Conservation (phyloP, 2,888 invertebrate species). For the Masnerella sp. region DNA sequence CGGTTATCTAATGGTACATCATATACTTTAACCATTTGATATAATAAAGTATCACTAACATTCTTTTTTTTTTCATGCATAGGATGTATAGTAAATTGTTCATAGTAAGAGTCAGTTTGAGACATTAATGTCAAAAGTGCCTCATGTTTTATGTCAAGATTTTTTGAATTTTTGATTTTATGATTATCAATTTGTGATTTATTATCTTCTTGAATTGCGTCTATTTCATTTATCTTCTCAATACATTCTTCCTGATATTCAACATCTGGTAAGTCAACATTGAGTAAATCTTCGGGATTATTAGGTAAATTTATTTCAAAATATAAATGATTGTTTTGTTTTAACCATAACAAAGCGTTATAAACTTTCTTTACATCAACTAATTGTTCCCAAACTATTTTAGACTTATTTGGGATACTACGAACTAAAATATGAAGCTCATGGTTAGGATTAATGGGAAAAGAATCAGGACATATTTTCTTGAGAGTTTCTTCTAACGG, state of each 20-base stretch:
- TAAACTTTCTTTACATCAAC: conserved; percentile 12
- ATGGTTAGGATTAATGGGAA: conserved; percentile 3
- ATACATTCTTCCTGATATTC: neutral
- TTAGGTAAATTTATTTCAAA: conserved; percentile 2
- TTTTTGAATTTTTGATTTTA: neutral
- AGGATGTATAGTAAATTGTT: conserved; percentile 3
- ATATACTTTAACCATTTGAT: conserved; percentile 11
- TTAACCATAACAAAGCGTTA: conserved; percentile 1
- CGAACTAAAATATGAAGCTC: conserved; percentile 7
- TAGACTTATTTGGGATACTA: conserved; percentile 7
- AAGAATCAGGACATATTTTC: neutral
- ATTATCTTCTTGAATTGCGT: neutral
- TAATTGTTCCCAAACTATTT: conserved; percentile 10
- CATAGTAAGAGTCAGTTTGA: conserved; percentile 8
- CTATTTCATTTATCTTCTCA: neutral
- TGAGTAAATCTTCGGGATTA: neutral
- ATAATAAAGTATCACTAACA: neutral
- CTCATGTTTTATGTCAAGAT: neutral
- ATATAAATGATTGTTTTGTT: conserved; percentile 4
- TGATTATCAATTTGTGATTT: neutral
- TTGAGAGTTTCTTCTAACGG: conserved; percentile 1
- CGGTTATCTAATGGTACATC: conserved; percentile 2
- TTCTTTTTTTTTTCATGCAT: conserved; percentile 4
- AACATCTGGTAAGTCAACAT: conserved; percentile 1
- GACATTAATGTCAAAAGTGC: conserved; percentile 9